Conservation (phyloP, 2,797 vertebrate species). For the Poecilia velifera region DNA sequence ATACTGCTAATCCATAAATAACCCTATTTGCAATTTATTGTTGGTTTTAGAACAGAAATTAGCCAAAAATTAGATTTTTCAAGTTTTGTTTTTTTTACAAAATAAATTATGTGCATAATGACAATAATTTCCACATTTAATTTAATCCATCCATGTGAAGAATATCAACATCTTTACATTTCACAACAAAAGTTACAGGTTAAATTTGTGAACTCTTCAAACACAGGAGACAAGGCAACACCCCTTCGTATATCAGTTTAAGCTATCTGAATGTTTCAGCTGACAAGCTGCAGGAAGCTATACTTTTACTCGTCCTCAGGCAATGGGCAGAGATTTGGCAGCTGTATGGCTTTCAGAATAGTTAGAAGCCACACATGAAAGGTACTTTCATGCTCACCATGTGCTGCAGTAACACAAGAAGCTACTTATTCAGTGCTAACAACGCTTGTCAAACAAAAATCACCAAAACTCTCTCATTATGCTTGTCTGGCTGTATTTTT, state of each 20-base stretch:
- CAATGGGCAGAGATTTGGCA: constrained; percentile 47
- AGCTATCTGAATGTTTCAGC: constrained; percentile 17
- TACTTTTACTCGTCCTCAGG: constrained; percentile 28
- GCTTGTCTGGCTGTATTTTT: constrained; percentile 26
- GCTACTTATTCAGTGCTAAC: constrained; percentile 20
- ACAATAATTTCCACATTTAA: constrained; percentile 39
- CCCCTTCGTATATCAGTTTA: constrained; percentile 6
- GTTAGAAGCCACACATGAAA: constrained; percentile 39
- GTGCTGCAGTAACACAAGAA: constrained; percentile 31
- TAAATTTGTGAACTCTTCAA: constrained; percentile 2
- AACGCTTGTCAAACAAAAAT: constrained; percentile 17
- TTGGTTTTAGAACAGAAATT: constrained; percentile 53
- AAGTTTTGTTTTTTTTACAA: constrained; percentile 14
- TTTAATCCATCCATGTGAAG: constrained; percentile 51
- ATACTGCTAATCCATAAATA: constrained; percentile 24
- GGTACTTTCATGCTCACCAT: constrained; percentile 21
- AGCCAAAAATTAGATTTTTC: constrained; percentile 12
- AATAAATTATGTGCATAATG: constrained; percentile 42
- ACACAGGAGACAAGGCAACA: constrained; percentile 45
- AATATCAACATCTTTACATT: constrained; percentile 33
- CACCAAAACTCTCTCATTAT: constrained; percentile 20
- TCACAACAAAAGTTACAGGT: constrained; percentile 37
- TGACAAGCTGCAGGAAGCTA: constrained; percentile 27
- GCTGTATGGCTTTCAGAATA: constrained; percentile 34
- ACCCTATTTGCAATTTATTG: constrained; percentile 24